Evolutionary conservation across 2,113 vertebrate species (phyloP), one percentile per base, ranked within the genome.

Genomic region (Pimephales promelas): DNA sequence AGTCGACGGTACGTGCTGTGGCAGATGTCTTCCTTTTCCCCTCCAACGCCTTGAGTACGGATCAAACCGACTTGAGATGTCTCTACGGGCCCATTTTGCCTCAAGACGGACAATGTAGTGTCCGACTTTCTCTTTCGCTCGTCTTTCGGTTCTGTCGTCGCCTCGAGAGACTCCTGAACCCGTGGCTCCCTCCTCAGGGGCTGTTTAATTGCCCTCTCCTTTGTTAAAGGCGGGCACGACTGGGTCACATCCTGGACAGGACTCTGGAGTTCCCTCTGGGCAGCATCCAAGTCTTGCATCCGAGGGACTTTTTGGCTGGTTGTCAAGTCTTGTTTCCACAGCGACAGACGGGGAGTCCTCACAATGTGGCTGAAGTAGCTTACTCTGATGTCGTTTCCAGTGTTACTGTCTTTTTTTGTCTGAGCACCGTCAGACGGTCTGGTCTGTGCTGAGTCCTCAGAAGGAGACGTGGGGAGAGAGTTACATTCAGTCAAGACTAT

Each of bases 401-500:
- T 14, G 49, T 31, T 47, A 28, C 13, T 72, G 62, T 77, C 34
- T 5, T 52, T 70, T 2, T 54, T 24, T 10, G 49, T 86, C 85
- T 73, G 87, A 13, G 64, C 86, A 72, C 85, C 87, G 88, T 85
- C 88, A 26, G 75, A 70, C 6, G 3, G 24, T 7, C n/a, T 36
- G 5, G 11, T 26, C 77, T 57, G 68, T 79, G 79, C 40, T 80
- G 91, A 70, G 86, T 90, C 84, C 84, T 94, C 94, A 26, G 91
- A 89, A 0, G 89, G 87, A 73, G 93, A 87, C 0, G 90, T 83
- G 5, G 93, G 91, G 45, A 87, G 88, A 0, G 95, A 92, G 71
- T 86, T 87, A 74, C 94, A 96, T 80, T 94, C 91, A 28, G 95
- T 97, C 92, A 96, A 90, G 88, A 96, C 87, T 89, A 97, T 96